Evolutionary conservation across 2,797 vertebrate species (phyloP).

Genomic region (Sebastes cheni): DNA sequence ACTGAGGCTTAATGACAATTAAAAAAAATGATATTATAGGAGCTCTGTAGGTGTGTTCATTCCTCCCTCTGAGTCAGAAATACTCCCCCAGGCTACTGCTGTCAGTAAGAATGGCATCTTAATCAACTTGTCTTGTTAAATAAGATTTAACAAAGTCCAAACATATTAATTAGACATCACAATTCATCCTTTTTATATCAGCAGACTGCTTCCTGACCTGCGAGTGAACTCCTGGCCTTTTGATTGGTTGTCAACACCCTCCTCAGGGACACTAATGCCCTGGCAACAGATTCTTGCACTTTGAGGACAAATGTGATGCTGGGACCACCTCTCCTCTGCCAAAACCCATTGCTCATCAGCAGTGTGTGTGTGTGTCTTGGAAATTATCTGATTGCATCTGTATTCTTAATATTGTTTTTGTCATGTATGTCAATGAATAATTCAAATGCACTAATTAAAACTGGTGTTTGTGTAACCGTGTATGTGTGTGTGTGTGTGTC

Average conservation of each 20-base stretch:
- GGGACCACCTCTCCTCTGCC: conserved; percentile 15
- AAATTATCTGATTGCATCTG: conserved; percentile 1
- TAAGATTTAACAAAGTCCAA: conserved; percentile 16
- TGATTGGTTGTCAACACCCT: conserved; percentile 65
- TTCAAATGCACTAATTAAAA: conserved; percentile 8
- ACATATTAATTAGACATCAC: conserved; percentile 24
- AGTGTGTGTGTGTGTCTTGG: not conserved
- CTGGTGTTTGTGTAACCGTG: not conserved
- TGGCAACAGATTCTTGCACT: conserved; percentile 36
- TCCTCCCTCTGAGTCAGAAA: not conserved
- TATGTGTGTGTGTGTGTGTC: not conserved
- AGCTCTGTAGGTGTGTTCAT: not conserved
- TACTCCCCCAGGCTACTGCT: not conserved
- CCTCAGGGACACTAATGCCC: conserved; percentile 28
- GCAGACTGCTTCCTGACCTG: conserved; percentile 33
- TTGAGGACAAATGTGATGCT: conserved; percentile 29
- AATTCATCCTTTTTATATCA: conserved; percentile 38
- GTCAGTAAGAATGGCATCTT: not conserved
- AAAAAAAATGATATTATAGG: not conserved
- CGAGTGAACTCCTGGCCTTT: conserved; percentile 54
- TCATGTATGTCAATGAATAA: conserved; percentile 20
- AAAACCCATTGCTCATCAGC: conserved; percentile 32
- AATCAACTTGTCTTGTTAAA: conserved; percentile 22
- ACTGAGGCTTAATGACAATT: not conserved
- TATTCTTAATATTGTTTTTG: not conserved